phyloP scores from a whole-genome alignment of 2,888 invertebrate genomes.

The Elmis aenea region DNA sequence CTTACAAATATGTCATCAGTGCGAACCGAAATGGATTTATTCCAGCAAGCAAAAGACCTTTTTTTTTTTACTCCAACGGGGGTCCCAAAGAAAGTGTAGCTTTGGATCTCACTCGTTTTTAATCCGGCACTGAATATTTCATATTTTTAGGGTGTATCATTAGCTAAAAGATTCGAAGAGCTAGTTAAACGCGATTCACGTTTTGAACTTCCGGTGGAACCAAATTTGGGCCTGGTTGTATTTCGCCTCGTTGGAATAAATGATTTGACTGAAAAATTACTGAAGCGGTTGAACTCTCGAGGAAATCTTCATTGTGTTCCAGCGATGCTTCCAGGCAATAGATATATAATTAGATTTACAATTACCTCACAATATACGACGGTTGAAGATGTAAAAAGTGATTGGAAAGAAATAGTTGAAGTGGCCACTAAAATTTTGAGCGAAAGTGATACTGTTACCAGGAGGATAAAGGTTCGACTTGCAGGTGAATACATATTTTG shows the following conservation, averaged over 20 bases:
- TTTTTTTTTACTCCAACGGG: no score
- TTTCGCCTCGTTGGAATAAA: conserved; percentile 85
- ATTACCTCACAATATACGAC: conserved; percentile 86
- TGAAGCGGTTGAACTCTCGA: conserved; percentile 81
- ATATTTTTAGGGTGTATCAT: conserved; percentile 69
- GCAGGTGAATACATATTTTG: conserved; percentile 56
- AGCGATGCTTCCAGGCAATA: conserved; percentile 83
- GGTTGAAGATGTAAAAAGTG: conserved; percentile 70
- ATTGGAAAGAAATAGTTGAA: conserved; percentile 80
- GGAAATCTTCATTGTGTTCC: conserved; percentile 93
- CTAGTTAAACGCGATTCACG: conserved; percentile 75
- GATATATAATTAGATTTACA: conserved; percentile 89
- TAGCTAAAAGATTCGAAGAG: conserved; percentile 88
- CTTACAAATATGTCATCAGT: no score
- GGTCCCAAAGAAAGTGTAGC: no score
- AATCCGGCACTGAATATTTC: no score
- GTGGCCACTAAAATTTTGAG: conserved; percentile 68
- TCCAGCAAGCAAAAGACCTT: no score
- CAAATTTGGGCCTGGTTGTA: conserved; percentile 86
- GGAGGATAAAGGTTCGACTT: conserved; percentile 63
- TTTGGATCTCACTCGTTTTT: no score
- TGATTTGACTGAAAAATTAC: conserved; percentile 77
- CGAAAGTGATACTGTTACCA: conserved; percentile 51
- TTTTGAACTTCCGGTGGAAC: conserved; percentile 84
- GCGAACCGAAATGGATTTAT: no score